Conservation (phyloP, 2,113 vertebrate species). For the Lutjanus erythropterus region DNA sequence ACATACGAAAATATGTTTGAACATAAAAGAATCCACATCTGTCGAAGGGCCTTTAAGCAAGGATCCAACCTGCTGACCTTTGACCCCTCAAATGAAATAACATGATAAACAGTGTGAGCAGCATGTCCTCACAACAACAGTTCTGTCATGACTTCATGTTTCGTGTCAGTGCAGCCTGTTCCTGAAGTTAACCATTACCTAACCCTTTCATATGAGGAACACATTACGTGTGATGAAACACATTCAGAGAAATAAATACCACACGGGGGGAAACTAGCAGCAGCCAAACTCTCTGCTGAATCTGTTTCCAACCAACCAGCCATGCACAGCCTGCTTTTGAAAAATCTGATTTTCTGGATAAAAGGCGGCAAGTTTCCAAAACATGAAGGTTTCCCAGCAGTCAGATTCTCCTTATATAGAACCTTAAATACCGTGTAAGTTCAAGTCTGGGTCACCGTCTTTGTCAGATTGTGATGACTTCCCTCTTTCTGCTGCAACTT, state of each 20-base stretch:
- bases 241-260: constrained; percentile 20
- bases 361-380: background rate
- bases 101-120: background rate
- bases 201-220: constrained; percentile 4
- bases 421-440: background rate
- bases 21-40: too few relatives aligned
- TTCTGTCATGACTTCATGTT: background rate
- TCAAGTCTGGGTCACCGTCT: background rate
- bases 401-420: background rate
- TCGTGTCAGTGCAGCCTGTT: background rate
- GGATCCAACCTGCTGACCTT: background rate
- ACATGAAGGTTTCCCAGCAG: background rate
- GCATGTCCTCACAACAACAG: background rate
- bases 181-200: constrained; percentile 18
- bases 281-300: background rate
- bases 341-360: background rate
- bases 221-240: constrained; percentile 11
- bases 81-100: background rate
- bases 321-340: background rate
- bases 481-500: background rate
- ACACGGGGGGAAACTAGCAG: constrained; percentile 16
- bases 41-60: background rate
- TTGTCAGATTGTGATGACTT: background rate
- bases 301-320: too few relatives aligned
- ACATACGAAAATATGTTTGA: too few relatives aligned